Percentiles rank a stretch among this genome's conserved stretches.
Evolutionary conservation across 2,113 vertebrate genomes (phyloP).

Genomic region (Tupaia tana): DNA sequence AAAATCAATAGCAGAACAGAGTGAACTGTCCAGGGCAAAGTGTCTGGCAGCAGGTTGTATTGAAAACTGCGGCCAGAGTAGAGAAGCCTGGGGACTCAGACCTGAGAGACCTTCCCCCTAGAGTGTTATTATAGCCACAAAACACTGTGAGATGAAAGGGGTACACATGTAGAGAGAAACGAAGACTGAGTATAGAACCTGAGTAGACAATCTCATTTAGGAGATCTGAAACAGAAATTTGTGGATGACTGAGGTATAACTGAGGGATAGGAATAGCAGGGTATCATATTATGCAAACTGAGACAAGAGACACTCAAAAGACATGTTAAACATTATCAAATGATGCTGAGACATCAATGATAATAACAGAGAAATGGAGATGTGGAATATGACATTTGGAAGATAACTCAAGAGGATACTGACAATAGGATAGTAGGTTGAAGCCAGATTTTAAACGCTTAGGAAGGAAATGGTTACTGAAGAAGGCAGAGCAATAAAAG

Average conservation of each 20-base stretch:
- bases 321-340: background rate
- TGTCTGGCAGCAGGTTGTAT: background rate
- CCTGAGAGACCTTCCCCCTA: background rate
- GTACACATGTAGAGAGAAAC: background rate
- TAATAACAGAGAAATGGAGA: background rate
- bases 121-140: background rate
- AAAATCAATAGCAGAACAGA: background rate
- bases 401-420: slow-evolving; percentile 7
- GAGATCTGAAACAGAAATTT: background rate
- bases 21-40: background rate
- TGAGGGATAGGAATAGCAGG: background rate
- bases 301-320: background rate
- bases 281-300: background rate
- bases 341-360: background rate
- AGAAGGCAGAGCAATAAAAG: background rate
- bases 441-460: slow-evolving; percentile 8
- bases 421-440: background rate
- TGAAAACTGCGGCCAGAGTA: background rate
- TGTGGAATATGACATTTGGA: background rate
- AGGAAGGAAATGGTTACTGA: background rate
- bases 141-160: background rate
- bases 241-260: background rate
- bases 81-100: background rate
- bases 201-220: background rate
- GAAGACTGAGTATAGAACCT: background rate